Conservation (phyloP, 2,888 invertebrate species). For the Serripes groenlandicus region DNA sequence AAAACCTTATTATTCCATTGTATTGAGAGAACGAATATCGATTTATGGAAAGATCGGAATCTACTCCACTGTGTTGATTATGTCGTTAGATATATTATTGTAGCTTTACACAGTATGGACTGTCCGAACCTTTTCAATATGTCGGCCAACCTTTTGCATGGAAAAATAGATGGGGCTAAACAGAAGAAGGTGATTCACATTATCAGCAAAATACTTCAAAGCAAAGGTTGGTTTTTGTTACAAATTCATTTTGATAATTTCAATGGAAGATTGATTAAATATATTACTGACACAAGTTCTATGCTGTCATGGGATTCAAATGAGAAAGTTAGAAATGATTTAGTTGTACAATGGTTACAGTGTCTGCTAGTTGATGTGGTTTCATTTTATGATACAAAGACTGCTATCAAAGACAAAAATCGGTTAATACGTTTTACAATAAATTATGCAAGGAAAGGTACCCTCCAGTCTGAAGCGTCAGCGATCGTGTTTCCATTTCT, state of each 20-base stretch:
- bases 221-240: background rate
- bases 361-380: background rate
- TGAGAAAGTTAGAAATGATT: background rate
- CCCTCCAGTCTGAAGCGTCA: background rate
- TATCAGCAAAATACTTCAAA: background rate
- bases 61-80: background rate
- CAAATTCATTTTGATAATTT: background rate
- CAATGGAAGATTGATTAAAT: background rate
- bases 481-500: background rate
- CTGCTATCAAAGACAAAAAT: background rate
- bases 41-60: constrained; percentile 15
- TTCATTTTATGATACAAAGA: background rate
- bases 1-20: constrained; percentile 31
- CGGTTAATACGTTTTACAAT: no score
- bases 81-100: background rate
- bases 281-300: background rate
- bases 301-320: background rate
- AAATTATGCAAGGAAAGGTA: background rate
- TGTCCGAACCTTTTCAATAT: constrained; percentile 31
- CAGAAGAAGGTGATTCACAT: background rate
- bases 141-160: constrained; percentile 23
- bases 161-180: background rate
- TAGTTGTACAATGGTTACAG: background rate
- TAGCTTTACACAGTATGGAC: background rate
- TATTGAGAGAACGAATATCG: background rate